phyloP scores from a whole-genome alignment of 2,113 vertebrate genomes.

The Gymnocephalus cernua region DNA sequence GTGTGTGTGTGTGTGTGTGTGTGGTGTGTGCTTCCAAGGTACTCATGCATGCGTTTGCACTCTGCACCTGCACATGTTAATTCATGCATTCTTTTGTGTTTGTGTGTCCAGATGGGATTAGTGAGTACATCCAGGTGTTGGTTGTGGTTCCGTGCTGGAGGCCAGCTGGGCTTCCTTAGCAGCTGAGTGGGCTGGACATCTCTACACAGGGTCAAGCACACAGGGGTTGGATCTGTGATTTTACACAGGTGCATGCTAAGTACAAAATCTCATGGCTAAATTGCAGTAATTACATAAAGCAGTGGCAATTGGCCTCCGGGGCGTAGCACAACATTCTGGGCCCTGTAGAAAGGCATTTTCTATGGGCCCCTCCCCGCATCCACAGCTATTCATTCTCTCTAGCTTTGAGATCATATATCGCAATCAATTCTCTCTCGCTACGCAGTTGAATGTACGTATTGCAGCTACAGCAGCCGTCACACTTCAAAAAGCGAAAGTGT shows the following conservation, averaged over 20 bases:
- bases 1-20: not conserved
- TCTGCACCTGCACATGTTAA: constrained; percentile 27
- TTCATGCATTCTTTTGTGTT: constrained; percentile 29
- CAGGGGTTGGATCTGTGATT: not conserved
- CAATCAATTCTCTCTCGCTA: too few relatives aligned
- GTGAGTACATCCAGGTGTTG: constrained; percentile 34
- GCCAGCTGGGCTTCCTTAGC: constrained; percentile 27
- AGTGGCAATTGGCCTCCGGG: too few relatives aligned
- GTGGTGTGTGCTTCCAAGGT: not conserved
- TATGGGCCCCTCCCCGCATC: too few relatives aligned
- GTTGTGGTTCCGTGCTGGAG: constrained; percentile 14
- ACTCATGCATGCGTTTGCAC: not conserved
- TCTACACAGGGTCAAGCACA: not conserved
- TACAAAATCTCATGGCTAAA: not conserved
- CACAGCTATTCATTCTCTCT: too few relatives aligned
- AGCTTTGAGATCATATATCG: too few relatives aligned
- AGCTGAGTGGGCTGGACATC: not conserved
- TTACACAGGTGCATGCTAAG: not conserved
- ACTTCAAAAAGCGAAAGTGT: too few relatives aligned
- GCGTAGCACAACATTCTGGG: too few relatives aligned
- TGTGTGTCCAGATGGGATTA: constrained; percentile 30
- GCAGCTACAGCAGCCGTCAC: too few relatives aligned
- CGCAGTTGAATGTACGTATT: too few relatives aligned
- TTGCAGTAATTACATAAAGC: not conserved
- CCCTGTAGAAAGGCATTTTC: too few relatives aligned